Conservation (phyloP, 2,113 vertebrate genomes). For the Corythaixoides concolor region DNA sequence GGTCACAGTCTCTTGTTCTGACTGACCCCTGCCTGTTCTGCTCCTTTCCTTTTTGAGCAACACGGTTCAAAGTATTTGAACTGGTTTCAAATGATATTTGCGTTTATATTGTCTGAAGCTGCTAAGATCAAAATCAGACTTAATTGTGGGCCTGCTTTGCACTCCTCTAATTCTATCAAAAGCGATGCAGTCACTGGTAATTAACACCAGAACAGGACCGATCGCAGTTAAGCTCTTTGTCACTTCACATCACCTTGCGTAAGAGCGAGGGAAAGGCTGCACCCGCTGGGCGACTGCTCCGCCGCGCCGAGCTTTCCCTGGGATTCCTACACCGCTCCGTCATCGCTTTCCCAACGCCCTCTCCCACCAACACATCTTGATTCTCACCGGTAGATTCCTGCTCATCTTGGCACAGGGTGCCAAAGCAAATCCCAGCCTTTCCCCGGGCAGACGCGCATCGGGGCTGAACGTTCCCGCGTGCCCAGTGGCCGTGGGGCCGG, state of each 20-base stretch:
- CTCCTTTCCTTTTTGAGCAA: background rate
- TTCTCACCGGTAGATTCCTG: background rate
- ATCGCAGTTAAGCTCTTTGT: background rate
- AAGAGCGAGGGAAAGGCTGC: background rate
- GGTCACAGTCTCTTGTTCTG: background rate
- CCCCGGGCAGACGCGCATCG: accelerated
- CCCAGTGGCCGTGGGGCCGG: accelerated
- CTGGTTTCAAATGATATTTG: background rate
- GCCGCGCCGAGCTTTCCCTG: background rate
- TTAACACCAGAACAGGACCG: background rate
- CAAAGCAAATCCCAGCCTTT: background rate
- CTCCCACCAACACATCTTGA: background rate
- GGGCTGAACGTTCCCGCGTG: background rate
- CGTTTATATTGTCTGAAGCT: constrained; percentile 19
- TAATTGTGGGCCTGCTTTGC: background rate
- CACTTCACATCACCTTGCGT: background rate
- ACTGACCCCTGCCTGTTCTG: background rate
- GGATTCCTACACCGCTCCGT: constrained; percentile 21
- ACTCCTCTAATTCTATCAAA: constrained; percentile 1
- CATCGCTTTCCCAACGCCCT: background rate
- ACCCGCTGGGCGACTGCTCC: background rate
- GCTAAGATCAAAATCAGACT: constrained; percentile 43
- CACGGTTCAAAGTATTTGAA: background rate
- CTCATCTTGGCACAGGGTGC: background rate
- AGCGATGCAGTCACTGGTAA: background rate